Evolutionary conservation across 2,888 invertebrate genomes (phyloP).

Genomic region (Lycocerus yunnanus): DNA sequence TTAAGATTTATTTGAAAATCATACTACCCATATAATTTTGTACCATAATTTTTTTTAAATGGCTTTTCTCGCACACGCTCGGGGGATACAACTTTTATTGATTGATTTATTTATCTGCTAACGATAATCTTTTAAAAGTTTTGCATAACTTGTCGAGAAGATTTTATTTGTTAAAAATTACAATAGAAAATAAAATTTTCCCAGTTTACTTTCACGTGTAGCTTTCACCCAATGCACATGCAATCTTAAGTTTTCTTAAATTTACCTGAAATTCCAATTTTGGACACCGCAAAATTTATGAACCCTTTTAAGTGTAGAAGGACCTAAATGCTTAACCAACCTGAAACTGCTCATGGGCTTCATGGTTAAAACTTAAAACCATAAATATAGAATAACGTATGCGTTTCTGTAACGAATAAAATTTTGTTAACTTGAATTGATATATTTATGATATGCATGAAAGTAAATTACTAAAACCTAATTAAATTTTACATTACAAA

Average conservation of each 20-base stretch:
- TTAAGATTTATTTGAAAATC: neutral
- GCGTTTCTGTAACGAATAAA: neutral
- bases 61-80: neutral
- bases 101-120: neutral
- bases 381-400: neutral
- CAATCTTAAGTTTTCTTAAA: neutral
- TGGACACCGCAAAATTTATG: neutral
- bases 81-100: neutral
- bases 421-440: neutral
- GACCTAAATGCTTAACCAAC: neutral
- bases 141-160: no score
- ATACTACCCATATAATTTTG: neutral
- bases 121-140: neutral
- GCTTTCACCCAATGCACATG: neutral
- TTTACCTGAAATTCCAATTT: neutral
- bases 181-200: neutral
- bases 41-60: neutral
- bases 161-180: no score
- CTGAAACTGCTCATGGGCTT: neutral
- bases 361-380: neutral
- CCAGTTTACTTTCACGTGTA: neutral
- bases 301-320: neutral
- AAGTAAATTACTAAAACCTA: neutral
- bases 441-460: neutral
- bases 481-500: neutral